Evolutionary conservation across 2,113 vertebrate species (phyloP).

Genomic region (Chaenocephalus aceratus): DNA sequence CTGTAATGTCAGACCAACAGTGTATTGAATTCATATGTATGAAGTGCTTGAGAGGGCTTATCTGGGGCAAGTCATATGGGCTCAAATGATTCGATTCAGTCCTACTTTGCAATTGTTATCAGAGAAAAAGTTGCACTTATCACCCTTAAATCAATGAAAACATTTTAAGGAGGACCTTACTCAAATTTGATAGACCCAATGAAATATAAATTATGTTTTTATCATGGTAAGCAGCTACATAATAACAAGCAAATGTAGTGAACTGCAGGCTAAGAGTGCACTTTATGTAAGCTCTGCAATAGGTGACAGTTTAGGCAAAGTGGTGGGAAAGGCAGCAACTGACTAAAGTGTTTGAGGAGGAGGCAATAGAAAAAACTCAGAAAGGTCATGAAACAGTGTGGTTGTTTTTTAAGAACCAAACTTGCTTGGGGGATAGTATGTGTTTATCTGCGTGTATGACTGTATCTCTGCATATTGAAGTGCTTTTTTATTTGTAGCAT

Average conservation of each 20-base stretch:
- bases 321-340: constrained; percentile 36
- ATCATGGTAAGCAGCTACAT: constrained; percentile 40
- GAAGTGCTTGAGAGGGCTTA: constrained; percentile 13
- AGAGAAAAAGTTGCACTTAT: constrained; percentile 27
- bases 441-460: not conserved
- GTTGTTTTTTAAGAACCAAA: constrained; percentile 25
- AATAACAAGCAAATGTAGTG: constrained; percentile 18
- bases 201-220: constrained; percentile 48
- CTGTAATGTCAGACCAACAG: not conserved
- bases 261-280: constrained; percentile 31
- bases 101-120: constrained; percentile 28
- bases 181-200: constrained; percentile 28
- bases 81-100: constrained; percentile 24
- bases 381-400: constrained; percentile 5
- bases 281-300: constrained; percentile 48
- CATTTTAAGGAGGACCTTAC: not conserved
- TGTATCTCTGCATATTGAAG: not conserved
- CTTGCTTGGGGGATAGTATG: not conserved
- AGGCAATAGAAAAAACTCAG: constrained; percentile 38
- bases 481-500: not conserved
- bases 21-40: not conserved
- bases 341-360: constrained; percentile 55
- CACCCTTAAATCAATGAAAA: constrained; percentile 22
- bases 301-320: constrained; percentile 52
- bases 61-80: constrained; percentile 2